These are phyloP conservation scores for Heliconius charithonia DNA, from an alignment of 2,888 invertebrate genomes.

Conservation along the genomic window DNA sequence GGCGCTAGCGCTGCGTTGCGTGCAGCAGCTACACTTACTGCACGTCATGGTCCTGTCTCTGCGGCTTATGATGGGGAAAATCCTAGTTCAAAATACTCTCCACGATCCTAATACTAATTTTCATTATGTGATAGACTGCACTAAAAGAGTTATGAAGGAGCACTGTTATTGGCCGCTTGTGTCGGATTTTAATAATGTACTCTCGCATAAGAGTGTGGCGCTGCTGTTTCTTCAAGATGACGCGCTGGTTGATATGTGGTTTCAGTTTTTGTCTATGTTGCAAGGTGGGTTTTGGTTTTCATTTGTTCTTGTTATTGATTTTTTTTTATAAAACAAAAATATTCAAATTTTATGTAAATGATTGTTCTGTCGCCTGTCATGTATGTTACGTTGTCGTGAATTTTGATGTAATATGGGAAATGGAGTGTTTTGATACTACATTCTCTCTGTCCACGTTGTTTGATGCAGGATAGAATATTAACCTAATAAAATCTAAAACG, in stretches of 20 bases:
- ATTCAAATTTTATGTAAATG: no score
- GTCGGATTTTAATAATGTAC: constrained; percentile 97
- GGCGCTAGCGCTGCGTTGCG: constrained; percentile 94
- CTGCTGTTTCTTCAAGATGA: constrained; percentile 94
- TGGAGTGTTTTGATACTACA: no score
- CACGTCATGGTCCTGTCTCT: constrained; percentile 95
- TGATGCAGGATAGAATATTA: no score
- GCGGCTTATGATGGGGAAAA: constrained; percentile 96
- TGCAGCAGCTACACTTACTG: constrained; percentile 93
- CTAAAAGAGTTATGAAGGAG: constrained; percentile 96
- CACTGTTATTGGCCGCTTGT: constrained; percentile 99
- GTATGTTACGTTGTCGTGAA: no score
- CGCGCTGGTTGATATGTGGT: constrained; percentile 97
- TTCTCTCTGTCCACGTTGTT: no score
- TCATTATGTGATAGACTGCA: constrained; percentile 97
- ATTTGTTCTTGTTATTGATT: no score
- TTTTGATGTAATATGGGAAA: no score
- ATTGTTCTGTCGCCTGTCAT: no score
- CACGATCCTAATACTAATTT: constrained; percentile 92
- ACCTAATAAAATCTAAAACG: no score
- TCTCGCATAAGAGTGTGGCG: constrained; percentile 96
- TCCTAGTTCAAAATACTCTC: constrained; percentile 92
- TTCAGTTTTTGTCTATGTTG: constrained; percentile 95
- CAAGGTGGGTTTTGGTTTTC: constrained; percentile 87
- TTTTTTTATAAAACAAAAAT: no score